Percentiles rank a stretch among this genome's conserved stretches.
Conservation (phyloP, 2,888 invertebrate species). For the Lottia gigantea region DNA sequence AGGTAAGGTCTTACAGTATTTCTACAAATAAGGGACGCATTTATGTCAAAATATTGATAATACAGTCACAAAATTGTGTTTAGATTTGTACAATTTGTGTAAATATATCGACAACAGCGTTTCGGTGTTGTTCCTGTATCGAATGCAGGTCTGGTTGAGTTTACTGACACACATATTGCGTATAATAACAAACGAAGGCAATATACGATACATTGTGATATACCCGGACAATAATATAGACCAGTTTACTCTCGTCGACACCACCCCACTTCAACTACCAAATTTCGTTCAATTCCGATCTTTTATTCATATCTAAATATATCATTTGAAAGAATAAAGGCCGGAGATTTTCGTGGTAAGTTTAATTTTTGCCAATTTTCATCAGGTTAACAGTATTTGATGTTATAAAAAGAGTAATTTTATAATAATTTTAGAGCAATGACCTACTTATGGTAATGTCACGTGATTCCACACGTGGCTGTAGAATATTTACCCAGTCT, state of each 20-base stretch:
- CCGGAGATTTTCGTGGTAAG: not conserved
- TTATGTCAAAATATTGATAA: too few relatives aligned
- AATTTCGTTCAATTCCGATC: not conserved
- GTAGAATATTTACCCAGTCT: slow-evolving; percentile 9
- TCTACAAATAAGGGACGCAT: too few relatives aligned
- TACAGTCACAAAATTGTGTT: too few relatives aligned
- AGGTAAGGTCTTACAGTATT: too few relatives aligned
- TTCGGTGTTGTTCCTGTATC: too few relatives aligned
- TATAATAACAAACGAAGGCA: too few relatives aligned
- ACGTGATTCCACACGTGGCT: slow-evolving; percentile 11
- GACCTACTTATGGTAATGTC: not conserved
- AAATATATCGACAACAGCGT: too few relatives aligned
- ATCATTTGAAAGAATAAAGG: not conserved
- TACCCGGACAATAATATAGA: not conserved
- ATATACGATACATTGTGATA: too few relatives aligned
- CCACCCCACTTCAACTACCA: not conserved
- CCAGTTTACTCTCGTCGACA: not conserved
- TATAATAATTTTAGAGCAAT: not conserved
- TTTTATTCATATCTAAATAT: not conserved
- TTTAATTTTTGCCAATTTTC: not conserved
- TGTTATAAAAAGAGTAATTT: not conserved
- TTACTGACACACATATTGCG: too few relatives aligned
- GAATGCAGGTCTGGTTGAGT: too few relatives aligned
- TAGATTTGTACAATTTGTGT: too few relatives aligned
- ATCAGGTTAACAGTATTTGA: not conserved